These are phyloP conservation scores for Gastracanthus pulcherrimus DNA, from an alignment of 2,888 invertebrate species.

Conservation along the genomic window DNA sequence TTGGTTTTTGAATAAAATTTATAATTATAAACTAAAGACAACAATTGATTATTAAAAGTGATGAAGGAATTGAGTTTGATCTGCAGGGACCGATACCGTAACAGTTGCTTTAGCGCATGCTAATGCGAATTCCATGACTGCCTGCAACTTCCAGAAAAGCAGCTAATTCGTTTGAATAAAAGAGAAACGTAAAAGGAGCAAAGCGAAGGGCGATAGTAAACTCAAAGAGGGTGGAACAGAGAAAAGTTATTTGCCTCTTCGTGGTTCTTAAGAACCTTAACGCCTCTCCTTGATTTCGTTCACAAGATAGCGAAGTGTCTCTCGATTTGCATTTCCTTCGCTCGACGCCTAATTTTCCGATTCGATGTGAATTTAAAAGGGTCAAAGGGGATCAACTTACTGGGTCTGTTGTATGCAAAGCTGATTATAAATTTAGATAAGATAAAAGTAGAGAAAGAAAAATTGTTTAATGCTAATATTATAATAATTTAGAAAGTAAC, in stretches of 20 bases:
- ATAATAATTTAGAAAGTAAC: no score
- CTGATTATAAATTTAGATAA: neutral
- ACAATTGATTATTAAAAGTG: no score
- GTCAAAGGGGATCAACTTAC: conserved; percentile 8
- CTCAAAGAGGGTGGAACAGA: conserved; percentile 51
- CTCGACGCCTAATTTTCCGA: conserved; percentile 64
- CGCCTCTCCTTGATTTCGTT: conserved; percentile 65
- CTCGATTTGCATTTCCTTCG: conserved; percentile 70
- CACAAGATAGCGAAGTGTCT: conserved; percentile 63
- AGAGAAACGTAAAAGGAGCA: neutral
- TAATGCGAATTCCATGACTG: neutral
- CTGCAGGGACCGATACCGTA: neutral
- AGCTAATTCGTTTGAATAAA: neutral
- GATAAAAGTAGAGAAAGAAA: no score
- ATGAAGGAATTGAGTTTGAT: no score
- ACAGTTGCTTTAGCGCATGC: neutral
- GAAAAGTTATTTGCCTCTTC: conserved; percentile 65
- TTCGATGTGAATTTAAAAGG: conserved; percentile 61
- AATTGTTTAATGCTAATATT: no score
- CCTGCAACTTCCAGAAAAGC: neutral
- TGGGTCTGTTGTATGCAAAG: neutral
- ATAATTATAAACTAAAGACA: no score
- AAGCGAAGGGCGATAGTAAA: conserved; percentile 42
- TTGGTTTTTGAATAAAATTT: no score
- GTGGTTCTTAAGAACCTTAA: conserved; percentile 73